Conservation (phyloP, 2,797 vertebrate genomes). For the Pelodytes ibericus region DNA sequence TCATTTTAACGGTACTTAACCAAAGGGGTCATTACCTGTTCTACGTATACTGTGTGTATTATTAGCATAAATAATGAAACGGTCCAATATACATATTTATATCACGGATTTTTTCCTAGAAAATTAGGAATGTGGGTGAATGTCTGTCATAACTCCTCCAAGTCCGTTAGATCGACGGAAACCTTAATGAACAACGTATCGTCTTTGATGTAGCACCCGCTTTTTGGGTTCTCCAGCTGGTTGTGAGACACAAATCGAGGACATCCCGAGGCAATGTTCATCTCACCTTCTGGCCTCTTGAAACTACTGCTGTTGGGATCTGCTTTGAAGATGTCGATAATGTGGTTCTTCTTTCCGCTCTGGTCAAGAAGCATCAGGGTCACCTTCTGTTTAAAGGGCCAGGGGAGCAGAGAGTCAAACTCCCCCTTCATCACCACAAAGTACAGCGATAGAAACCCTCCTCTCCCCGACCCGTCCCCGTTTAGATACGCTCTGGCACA, state of each 20-base stretch:
- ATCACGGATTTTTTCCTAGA: not conserved
- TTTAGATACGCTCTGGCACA: conserved; percentile 83
- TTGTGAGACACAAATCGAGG: conserved; percentile 79
- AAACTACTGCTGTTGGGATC: conserved; percentile 83
- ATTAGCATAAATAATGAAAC: not conserved
- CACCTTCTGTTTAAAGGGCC: conserved; percentile 89
- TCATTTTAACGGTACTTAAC: no score
- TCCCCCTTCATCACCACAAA: conserved; percentile 89
- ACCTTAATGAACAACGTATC: conserved; percentile 89
- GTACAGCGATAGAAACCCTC: conserved; percentile 85
- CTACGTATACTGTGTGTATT: not conserved
- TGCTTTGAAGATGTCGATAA: conserved; percentile 79
- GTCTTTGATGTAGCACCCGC: conserved; percentile 77
- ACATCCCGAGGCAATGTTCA: conserved; percentile 86
- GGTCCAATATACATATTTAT: no score
- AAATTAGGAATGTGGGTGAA: not conserved
- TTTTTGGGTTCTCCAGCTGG: conserved; percentile 73
- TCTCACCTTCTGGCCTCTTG: conserved; percentile 75
- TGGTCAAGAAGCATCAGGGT: conserved; percentile 87
- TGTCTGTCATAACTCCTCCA: conserved; percentile 78
- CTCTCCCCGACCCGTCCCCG: conserved; percentile 82
- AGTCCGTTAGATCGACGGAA: conserved; percentile 82
- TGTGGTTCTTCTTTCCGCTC: conserved; percentile 81
- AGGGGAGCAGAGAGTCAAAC: conserved; percentile 84
- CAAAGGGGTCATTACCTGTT: not conserved